Conservation (phyloP, 2,797 vertebrate genomes). For the Merluccius polli region DNA sequence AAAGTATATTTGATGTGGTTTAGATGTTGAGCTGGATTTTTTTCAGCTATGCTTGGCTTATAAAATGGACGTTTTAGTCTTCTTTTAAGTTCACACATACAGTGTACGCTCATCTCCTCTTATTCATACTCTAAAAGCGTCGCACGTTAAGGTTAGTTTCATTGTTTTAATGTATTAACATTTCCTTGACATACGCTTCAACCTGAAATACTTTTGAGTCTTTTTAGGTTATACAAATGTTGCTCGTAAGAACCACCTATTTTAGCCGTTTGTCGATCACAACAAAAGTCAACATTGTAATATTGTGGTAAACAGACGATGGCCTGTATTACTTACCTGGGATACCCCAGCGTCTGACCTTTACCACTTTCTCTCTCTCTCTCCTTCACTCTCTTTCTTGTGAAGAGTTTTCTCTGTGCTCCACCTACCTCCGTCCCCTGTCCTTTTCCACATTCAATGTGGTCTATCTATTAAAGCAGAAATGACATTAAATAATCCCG, state of each 20-base stretch:
- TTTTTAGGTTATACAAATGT: not conserved
- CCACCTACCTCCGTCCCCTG: slow-evolving; percentile 11
- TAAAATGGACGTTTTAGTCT: not conserved
- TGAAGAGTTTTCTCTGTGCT: slow-evolving; percentile 2
- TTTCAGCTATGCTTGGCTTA: not conserved
- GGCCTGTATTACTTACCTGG: not conserved
- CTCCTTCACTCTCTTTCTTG: not conserved
- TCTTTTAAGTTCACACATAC: not conserved
- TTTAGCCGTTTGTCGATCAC: not conserved
- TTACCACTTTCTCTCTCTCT: slow-evolving; percentile 16
- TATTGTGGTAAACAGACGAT: not conserved
- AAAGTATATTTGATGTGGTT: not conserved
- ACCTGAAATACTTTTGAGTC: not conserved
- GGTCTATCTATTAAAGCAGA: slow-evolving; percentile 34
- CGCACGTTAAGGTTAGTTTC: not conserved
- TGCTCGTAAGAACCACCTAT: not conserved
- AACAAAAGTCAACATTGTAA: not conserved
- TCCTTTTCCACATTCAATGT: slow-evolving; percentile 19
- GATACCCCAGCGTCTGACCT: slow-evolving; percentile 56
- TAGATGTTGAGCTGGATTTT: not conserved
- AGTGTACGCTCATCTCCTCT: not conserved
- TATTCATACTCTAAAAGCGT: not conserved
- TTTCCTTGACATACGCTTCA: not conserved
- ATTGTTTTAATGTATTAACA: not conserved
- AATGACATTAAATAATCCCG: slow-evolving; percentile 53